Evolutionary conservation across 2,797 vertebrate genomes (phyloP).

Genomic region (Fistularia commersonii): DNA sequence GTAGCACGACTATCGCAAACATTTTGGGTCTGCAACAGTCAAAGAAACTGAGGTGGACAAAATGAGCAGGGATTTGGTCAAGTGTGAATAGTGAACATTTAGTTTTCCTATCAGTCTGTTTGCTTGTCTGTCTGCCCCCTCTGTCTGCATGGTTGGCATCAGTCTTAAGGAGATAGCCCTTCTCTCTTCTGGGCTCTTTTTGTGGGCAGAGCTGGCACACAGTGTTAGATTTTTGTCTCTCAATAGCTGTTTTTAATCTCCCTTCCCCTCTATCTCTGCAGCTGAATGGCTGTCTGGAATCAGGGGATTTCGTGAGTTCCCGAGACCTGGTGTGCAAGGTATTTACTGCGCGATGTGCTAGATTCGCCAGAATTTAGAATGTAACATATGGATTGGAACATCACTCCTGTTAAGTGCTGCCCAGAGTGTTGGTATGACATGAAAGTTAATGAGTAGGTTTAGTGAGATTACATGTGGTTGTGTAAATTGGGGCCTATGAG

Average conservation of each 20-base stretch:
- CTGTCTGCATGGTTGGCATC: slow-evolving; percentile 42
- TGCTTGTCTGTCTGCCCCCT: slow-evolving; percentile 27
- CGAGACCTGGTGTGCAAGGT: slow-evolving; percentile 33
- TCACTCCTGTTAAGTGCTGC: too few species aligned
- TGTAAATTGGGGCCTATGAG: slow-evolving; percentile 30
- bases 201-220: slow-evolving; percentile 33
- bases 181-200: slow-evolving; percentile 29
- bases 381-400: not conserved
- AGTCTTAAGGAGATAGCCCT: slow-evolving; percentile 42
- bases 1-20: not conserved
- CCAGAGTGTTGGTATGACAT: not conserved
- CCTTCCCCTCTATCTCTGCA: slow-evolving; percentile 27
- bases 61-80: slow-evolving; percentile 33
- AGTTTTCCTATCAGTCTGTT: slow-evolving; percentile 25
- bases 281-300: slow-evolving; percentile 34
- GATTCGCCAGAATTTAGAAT: not conserved
- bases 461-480: slow-evolving; percentile 3
- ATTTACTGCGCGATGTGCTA: slow-evolving; percentile 8
- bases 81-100: slow-evolving; percentile 23
- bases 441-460: slow-evolving; percentile 3
- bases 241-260: slow-evolving; percentile 48
- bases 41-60: slow-evolving; percentile 27
- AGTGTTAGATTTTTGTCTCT: slow-evolving; percentile 36
- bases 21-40: slow-evolving; percentile 18
- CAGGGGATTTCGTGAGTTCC: slow-evolving; percentile 20